These are phyloP conservation scores for Microtus pennsylvanicus DNA, from an alignment of 2,113 vertebrate genomes.

Conservation along the genomic window DNA sequence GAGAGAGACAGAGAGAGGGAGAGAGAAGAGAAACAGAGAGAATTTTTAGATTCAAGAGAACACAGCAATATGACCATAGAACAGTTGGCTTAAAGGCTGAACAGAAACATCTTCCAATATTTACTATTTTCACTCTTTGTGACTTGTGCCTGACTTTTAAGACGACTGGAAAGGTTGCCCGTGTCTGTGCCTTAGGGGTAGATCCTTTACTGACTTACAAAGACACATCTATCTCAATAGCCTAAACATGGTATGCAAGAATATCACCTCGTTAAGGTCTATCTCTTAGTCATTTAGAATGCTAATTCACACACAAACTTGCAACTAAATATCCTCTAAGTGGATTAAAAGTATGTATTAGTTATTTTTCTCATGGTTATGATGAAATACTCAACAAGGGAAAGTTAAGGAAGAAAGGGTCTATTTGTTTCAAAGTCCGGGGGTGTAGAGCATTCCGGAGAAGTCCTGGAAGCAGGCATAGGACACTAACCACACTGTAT, in stretches of 20 bases:
- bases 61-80: neutral
- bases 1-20: neutral
- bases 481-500: neutral
- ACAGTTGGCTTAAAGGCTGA: neutral
- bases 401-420: neutral
- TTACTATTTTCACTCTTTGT: neutral
- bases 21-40: neutral
- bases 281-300: neutral
- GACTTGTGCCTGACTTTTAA: neutral
- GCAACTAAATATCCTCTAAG: neutral
- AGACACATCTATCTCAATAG: neutral
- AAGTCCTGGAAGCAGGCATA: too few species aligned
- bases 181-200: neutral
- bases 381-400: neutral
- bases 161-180: neutral
- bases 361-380: neutral
- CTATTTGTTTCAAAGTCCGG: neutral
- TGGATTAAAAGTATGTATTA: neutral
- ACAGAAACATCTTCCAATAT: neutral
- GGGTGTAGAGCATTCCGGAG: fast-evolving
- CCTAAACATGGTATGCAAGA: neutral
- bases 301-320: neutral
- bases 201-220: neutral
- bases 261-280: neutral
- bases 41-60: neutral